phyloP scores from a whole-genome alignment of 2,113 vertebrate species.

The Aythya baeri region DNA sequence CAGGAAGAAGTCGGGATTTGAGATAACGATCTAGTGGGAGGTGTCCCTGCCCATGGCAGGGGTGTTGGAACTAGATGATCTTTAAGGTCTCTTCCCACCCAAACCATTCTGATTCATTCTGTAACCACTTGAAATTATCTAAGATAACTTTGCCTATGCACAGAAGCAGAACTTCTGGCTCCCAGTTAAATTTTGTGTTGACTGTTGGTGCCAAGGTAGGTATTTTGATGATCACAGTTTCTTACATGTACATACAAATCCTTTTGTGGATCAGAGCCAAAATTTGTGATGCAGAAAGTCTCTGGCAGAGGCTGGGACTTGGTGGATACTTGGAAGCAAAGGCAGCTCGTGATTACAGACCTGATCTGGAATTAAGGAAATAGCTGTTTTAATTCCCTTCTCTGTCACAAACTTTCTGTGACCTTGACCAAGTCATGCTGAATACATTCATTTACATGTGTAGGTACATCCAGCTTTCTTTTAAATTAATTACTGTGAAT shows the following conservation, averaged over 20 bases:
- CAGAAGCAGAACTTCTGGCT: not conserved
- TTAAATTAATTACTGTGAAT: not conserved
- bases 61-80: not conserved
- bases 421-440: not conserved
- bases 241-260: not conserved
- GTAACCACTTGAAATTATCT: not conserved
- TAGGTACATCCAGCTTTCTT: not conserved
- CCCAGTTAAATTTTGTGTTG: not conserved
- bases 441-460: not conserved
- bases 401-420: constrained; percentile 12
- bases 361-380: not conserved
- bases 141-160: not conserved
- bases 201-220: not conserved
- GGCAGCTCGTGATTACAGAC: not conserved
- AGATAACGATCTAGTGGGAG: not conserved
- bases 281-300: constrained; percentile 20
- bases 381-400: constrained; percentile 6
- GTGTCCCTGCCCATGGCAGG: not conserved
- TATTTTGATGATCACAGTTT: not conserved
- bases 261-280: not conserved
- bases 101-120: not conserved
- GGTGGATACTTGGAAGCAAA: not conserved
- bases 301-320: not conserved
- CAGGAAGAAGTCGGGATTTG: not conserved
- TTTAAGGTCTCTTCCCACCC: not conserved